Base-by-base conservation (phyloP, 2,888 invertebrate genomes). In the Hirtodrosophila confusa region DNA sequence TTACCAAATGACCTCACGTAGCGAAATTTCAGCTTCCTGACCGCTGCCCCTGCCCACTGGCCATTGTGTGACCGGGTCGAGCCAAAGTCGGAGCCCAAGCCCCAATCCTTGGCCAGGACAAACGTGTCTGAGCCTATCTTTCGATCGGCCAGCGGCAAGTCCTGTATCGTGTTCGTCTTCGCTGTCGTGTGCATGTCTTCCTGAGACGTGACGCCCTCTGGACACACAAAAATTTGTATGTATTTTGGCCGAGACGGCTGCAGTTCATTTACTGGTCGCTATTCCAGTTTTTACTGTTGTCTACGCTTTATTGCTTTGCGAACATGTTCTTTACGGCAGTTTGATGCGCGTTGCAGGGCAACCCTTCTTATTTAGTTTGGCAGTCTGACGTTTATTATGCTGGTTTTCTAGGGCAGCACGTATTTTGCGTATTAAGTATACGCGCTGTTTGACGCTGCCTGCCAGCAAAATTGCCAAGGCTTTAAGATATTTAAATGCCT, bases 1-100 rank as follows among this genome's bases (percentile, higher is more conserved):
- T 90, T 86, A 78, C 77, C 78, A 80, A 90, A 90, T 88, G 87
- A 89, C 90, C 89, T 90, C 89, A 89, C 89, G 90, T 89, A 78
- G 70, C 70, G 41, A 65, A 74, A 69, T 71, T 67, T 44, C 56
- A 51, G 43, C 54, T 58, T 66, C 49, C 76, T 65, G 64, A 24
- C 37, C 54, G 43, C 39, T 39, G 45, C 7, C 24, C 27, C 35
- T 24, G 10, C 4, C 43, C 29, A 17, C 48, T 35, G 10, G 31
- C 43, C 50, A 43, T 60, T 48, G 44, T 49, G 49, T 56, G 43
- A 53, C 44, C 39, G 31, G 17, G 40, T 37, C 24, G 31, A 29
- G 39, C n/a, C 31, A 12, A 37, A 29, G 11, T 50, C 36, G 6
- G 1, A 36, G 35, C 29, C 36, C 10, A 11, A 48, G 31, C 33